These are phyloP conservation scores for Amblyteles armatorius DNA, from an alignment of 2,888 invertebrate species.

Conservation along the genomic window DNA sequence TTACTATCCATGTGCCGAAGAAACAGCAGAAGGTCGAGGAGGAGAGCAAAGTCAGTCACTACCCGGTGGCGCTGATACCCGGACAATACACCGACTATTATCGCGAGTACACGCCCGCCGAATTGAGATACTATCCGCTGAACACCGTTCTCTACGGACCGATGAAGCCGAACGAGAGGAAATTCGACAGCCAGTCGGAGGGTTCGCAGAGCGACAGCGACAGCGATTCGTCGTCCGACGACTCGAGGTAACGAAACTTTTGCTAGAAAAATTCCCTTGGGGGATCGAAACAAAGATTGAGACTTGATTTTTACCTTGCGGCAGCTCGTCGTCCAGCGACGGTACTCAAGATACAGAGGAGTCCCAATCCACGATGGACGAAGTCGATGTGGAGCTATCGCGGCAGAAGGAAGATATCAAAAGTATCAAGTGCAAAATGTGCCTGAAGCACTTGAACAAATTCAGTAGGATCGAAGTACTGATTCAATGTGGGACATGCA, in stretches of 20 bases:
- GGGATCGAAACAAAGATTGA: conserved; percentile 3
- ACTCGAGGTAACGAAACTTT: conserved; percentile 82
- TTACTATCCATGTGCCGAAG: conserved; percentile 92
- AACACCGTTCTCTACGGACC: conserved; percentile 93
- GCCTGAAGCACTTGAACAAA: conserved; percentile 85
- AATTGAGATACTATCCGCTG: conserved; percentile 96
- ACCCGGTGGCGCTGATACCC: conserved; percentile 97
- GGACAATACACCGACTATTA: conserved; percentile 98
- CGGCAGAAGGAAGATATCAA: conserved; percentile 80
- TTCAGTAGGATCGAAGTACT: conserved; percentile 86
- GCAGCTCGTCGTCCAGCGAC: conserved; percentile 84
- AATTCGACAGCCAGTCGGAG: conserved; percentile 86
- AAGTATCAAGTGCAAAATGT: conserved; percentile 85
- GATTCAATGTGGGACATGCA: conserved; percentile 88
- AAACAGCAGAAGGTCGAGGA: conserved; percentile 85
- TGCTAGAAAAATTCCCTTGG: conserved; percentile 49
- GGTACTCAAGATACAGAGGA: conserved; percentile 84
- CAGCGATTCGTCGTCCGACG: conserved; percentile 84
- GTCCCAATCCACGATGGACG: conserved; percentile 84
- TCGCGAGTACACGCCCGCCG: conserved; percentile 91
- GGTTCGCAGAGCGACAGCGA: conserved; percentile 85
- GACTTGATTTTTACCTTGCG: conserved; percentile 65
- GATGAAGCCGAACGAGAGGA: conserved; percentile 85
- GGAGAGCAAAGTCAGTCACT: conserved; percentile 88
- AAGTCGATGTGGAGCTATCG: conserved; percentile 82